phyloP scores from a whole-genome alignment of 1,140 invertebrate species.

The Eumaeus atala region DNA sequence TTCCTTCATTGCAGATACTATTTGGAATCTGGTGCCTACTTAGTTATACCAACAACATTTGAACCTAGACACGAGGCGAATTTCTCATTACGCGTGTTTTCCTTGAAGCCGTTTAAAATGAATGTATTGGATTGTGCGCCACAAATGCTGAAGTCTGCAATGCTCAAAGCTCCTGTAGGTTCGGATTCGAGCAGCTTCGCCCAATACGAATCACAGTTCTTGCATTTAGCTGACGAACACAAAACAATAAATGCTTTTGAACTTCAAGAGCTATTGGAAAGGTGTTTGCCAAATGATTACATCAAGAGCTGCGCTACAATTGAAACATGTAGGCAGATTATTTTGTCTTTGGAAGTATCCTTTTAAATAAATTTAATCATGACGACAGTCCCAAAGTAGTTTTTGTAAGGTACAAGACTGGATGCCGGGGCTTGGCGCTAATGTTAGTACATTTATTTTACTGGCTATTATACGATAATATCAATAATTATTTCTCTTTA shows the following conservation, averaged over 20 bases:
- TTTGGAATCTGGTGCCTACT: conserved; percentile 87
- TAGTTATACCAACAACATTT: conserved; percentile 93
- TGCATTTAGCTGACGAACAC: conserved; percentile 92
- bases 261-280: conserved; percentile 92
- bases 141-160: conserved; percentile 81
- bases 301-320: conserved; percentile 95
- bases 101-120: conserved; percentile 87
- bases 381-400: no score
- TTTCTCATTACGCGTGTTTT: conserved; percentile 89
- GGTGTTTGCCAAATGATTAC: conserved; percentile 94
- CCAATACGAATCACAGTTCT: conserved; percentile 92
- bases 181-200: conserved; percentile 83
- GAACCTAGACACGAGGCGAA: conserved; percentile 92
- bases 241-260: conserved; percentile 93
- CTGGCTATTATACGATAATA: no score
- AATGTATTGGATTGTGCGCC: conserved; percentile 87
- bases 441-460: no score
- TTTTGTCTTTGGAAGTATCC: conserved; percentile 89
- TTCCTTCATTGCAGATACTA: conserved; percentile 76
- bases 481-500: no score
- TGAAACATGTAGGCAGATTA: conserved; percentile 92
- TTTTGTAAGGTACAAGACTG: no score
- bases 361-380: conserved; percentile 32
- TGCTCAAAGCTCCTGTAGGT: conserved; percentile 81
- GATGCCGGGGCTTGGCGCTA: no score